Evolutionary conservation across 2,797 vertebrate genomes (phyloP).

Genomic region (Xenopus petersii): DNA sequence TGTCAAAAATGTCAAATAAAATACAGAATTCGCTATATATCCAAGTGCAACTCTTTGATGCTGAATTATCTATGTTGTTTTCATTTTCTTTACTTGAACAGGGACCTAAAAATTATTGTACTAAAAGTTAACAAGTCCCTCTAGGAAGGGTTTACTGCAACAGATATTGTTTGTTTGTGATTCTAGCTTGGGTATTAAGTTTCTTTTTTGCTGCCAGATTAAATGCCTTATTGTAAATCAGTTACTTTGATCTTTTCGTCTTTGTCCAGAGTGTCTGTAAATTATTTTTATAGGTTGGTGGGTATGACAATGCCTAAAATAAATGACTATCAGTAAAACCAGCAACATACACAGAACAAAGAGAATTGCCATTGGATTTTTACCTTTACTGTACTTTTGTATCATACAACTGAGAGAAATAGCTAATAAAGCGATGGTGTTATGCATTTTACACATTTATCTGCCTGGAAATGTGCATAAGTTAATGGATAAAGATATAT

Average conservation of each 20-base stretch:
- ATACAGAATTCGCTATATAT: neutral
- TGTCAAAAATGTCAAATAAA: neutral
- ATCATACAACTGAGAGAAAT: neutral
- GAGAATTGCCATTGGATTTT: neutral
- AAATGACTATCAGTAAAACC: neutral
- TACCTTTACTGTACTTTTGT: neutral
- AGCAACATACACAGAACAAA: neutral
- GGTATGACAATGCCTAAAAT: neutral
- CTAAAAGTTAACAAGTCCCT: slow-evolving; percentile 31
- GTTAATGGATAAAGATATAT: no score
- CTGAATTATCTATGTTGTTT: slow-evolving; percentile 7
- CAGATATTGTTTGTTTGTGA: slow-evolving; percentile 40
- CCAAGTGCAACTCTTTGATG: neutral
- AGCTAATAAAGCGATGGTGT: neutral
- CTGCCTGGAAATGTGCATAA: neutral
- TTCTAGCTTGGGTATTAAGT: slow-evolving; percentile 27
- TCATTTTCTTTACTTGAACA: slow-evolving; percentile 6
- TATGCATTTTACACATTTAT: no score
- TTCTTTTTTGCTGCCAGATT: slow-evolving; percentile 29
- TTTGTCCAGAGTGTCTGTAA: neutral
- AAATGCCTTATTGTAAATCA: slow-evolving; percentile 33
- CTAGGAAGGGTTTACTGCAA: slow-evolving; percentile 27
- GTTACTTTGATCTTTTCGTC: slow-evolving; percentile 11
- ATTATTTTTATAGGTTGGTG: neutral
- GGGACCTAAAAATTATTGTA: slow-evolving; percentile 12